Base-by-base conservation (phyloP, 2,797 vertebrate genomes). In the Malurus leucopterus region DNA sequence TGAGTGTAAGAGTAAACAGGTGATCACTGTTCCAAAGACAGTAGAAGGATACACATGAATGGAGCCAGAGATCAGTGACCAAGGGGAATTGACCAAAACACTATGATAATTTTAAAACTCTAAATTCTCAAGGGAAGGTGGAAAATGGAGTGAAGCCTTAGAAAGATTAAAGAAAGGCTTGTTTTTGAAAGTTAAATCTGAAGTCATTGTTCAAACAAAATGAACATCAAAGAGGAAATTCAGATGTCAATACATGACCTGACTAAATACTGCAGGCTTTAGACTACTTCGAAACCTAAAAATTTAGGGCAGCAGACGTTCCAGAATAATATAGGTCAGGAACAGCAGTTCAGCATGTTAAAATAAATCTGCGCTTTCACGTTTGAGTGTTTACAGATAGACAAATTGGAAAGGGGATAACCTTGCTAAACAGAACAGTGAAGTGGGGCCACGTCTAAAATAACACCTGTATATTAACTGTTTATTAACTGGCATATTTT, bases 241-340 rank as follows among this genome's bases (percentile, higher is more conserved):
- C 70, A 85, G 40, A 79, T 24, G 23, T 43, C 57, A 36, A 51
- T 47, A 55, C 10, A 58, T 47, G 22, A 75, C 49, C 70, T 49
- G 32, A 69, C 69, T 83, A 85, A 80, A 77, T 41, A 86, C 3
- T 58, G 22, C 21, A 90, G 46, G 30, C 47, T 83, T 89, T 41
- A 57, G 22, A 84, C 41, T 77, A 81, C 57, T 81, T 54, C 32
- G 81, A 91, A 93, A 75, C 46, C 57, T 70, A 76, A 90, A 89
- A 94, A 84, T 64, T 69, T 72, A 88, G 77, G 79, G 57, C 67
- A 88, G 86, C 87, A 91, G 90, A 93, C 93, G 83, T 91, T 94
- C 57, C 64, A 64, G 51, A 72, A 90, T 67, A 94, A 91, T 78
- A 86, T 27, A 91, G 86, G 90, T 90, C 93, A 93, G 69, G 49